Evolutionary conservation across 2,888 invertebrate species (phyloP), one percentile per base, ranked within the genome.

Genomic region (Pollenia angustigena): DNA sequence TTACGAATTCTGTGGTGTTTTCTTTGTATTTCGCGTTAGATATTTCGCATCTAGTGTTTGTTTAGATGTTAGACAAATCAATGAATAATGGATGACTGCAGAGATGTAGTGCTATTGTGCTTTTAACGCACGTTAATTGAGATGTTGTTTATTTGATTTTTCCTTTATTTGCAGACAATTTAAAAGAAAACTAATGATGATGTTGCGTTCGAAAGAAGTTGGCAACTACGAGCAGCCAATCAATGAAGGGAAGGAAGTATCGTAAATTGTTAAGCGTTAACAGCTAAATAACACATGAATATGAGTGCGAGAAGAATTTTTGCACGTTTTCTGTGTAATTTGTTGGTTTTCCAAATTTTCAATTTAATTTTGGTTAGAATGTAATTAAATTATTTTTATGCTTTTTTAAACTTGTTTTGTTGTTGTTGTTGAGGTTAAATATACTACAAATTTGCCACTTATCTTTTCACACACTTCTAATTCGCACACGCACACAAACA

Each of bases 91-190:
- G 14, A 79, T 71, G 42, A 44, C 52, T 60, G 42, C n/a, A 60
- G 12, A 58, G 9, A 46, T 16, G 44, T 46, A 54, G 66, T 74
- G 60, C 12, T 46, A 50, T 72, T 68, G 74, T 75, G 56, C 50
- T 82, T 74, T 60, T 69, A 82, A 80, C 54, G 83, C 80, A 76
- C 86, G 54, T 83, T 87, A 83, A 87, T 87, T 81, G 81, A 87
- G 75, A 52, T 86, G 86, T 86, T 86, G 86, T 82, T 83, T 82
- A 71, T 82, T 81, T 85, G 74, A 54, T 85, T 78, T 71, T 11
- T 72, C 58, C 74, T 81, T 81, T 83, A 80, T 83, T 82, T 86
- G 75, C 80, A 87, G 72, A 78, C 80, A 81, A 86, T 76, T 85
- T 64, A 56, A 42, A 78, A 69, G 23, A 71, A 58, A 80, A 60